A percentile compares a stretch with the other conserved stretches of the same genome.
Evolutionary conservation across 2,888 invertebrate species (phyloP).

Genomic region (Elmis aenea): DNA sequence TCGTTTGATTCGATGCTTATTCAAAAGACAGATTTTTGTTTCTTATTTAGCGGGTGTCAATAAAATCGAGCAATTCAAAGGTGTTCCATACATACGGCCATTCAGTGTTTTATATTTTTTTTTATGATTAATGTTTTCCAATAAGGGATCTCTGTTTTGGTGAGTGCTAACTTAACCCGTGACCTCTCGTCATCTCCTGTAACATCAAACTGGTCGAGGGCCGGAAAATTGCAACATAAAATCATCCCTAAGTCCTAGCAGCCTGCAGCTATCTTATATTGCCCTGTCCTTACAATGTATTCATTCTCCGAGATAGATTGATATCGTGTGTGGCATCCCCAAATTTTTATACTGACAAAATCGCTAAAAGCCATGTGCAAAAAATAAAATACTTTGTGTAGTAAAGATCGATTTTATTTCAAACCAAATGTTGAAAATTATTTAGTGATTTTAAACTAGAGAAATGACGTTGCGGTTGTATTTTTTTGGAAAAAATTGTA

Average conservation of each 20-base stretch:
- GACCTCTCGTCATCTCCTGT: conserved; percentile 43
- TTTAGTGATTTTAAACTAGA: too few relatives aligned
- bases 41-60: too few relatives aligned
- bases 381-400: too few relatives aligned
- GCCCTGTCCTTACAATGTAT: conserved; percentile 35
- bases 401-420: too few relatives aligned
- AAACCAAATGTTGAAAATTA: too few relatives aligned
- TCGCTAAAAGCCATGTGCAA: too few relatives aligned
- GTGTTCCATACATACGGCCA: too few relatives aligned
- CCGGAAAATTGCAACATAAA: conserved; percentile 48
- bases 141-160: conserved; percentile 16
- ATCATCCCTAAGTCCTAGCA: conserved; percentile 33
- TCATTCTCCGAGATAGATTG: conserved; percentile 39
- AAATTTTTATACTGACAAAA: conserved; percentile 8
- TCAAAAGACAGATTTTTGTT: too few relatives aligned
- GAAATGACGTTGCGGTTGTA: too few relatives aligned
- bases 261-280: conserved; percentile 35
- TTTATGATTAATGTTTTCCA: conserved; percentile 12
- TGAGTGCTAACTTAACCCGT: conserved; percentile 37
- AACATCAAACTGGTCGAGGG: conserved; percentile 41
- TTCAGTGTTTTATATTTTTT: conserved; percentile 7
- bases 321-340: conserved; percentile 27
- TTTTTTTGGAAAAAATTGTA: too few relatives aligned
- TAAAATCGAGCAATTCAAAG: too few relatives aligned
- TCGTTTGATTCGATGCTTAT: too few relatives aligned